Evolutionary conservation across 2,797 vertebrate species (phyloP), one percentile per base, ranked within the genome.

Genomic region (Pogoniulus pusillus): DNA sequence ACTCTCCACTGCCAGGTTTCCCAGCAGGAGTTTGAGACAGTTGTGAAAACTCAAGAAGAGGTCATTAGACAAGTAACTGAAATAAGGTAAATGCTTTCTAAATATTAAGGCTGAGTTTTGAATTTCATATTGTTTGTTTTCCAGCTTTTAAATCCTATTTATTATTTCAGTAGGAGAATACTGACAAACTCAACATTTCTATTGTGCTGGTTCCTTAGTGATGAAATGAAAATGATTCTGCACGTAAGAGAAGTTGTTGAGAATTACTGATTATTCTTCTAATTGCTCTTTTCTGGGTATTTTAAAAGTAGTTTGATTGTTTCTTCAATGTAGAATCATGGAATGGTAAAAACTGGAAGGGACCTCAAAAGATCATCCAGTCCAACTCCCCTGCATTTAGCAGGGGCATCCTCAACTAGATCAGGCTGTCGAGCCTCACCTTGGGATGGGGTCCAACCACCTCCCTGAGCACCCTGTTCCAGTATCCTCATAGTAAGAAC

Each of bases 1-100:
- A 4, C 3, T 12, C 7, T 3, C 8, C 8, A 16, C 30, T 19
- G 91, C 95, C 70, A 99, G 97, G 51, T 96, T 74, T 82, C 97
- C 32, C 97, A 95, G 57, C 98, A 98, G 85, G 98, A 98, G 93
- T 58, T 99, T 63, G 97, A 98, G 59, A 96, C 96, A 2, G 70
- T 99, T 29, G 76, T 98, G 55, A 96, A 97, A 85, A 97, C 96
- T 60, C 99, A 99, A 94, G 98, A 98, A 57, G 99, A 99, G 80
- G 97, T 99, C 66, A 95, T 99, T 77, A 98, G 96, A 96, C 98
- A 98, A 94, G 97, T 99, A 43, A 98, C 98, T 26, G 99, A 99
- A 83, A 91, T 99, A 85, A 99, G 97, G 99, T 99, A 96, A 98
- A 97, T 37, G 29, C 37, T 39, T 80, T 39, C 37, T 68, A 58